phyloP scores from a whole-genome alignment of 2,113 vertebrate species.

The Asarcornis scutulata region DNA sequence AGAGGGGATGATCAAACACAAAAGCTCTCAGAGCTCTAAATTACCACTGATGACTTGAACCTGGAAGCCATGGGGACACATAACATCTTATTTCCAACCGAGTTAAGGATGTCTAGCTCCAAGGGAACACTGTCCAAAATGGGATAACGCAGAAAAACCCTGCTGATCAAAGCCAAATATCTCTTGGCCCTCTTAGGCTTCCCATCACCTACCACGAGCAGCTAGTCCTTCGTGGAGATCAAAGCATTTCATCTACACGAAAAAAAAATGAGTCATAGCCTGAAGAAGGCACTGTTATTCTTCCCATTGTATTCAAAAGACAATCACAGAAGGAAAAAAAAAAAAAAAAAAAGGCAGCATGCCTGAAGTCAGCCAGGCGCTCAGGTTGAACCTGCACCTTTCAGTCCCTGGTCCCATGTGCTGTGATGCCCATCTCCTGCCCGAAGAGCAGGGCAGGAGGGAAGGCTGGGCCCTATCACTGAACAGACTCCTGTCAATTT shows the following conservation, averaged over 20 bases:
- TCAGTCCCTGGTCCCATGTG: not conserved
- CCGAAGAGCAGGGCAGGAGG: not conserved
- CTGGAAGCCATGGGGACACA: not conserved
- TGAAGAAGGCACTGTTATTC: not conserved
- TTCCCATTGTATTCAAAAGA: not conserved
- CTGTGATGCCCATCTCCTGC: not conserved
- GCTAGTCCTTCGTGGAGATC: not conserved
- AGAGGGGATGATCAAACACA: not conserved
- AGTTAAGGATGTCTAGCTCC: not conserved
- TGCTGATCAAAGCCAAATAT: not conserved
- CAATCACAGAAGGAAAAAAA: not conserved
- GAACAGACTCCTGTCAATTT: not conserved
- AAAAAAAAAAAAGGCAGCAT: not conserved
- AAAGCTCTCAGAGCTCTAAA: not conserved
- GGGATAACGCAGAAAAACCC: not conserved
- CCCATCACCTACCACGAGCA: not conserved
- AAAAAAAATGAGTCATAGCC: too few species aligned
- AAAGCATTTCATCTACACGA: not conserved
- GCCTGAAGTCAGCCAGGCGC: not conserved
- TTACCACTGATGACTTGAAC: not conserved
- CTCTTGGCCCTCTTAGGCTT: not conserved
- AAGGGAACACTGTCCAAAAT: not conserved
- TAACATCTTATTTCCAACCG: not conserved
- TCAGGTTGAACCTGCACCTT: not conserved
- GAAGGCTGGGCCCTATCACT: not conserved